Conservation (phyloP, 2,113 vertebrate species). For the Brevimyrus niger region DNA sequence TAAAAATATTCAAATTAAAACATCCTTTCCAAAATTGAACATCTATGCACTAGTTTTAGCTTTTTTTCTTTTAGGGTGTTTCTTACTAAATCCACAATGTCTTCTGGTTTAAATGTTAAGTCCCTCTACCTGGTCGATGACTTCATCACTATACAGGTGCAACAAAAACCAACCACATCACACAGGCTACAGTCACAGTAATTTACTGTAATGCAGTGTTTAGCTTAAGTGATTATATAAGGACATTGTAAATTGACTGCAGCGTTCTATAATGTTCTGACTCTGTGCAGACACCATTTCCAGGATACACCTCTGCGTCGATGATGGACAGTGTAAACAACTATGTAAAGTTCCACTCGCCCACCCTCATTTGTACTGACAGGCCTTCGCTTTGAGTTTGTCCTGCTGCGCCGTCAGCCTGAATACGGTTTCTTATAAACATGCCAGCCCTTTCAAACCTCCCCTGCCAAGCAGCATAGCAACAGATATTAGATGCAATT, state of each 20-base stretch:
- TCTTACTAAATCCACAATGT: not conserved
- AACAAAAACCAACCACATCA: not conserved
- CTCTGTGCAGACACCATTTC: not conserved
- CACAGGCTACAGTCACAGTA: not conserved
- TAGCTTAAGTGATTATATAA: not conserved
- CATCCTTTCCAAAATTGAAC: not conserved
- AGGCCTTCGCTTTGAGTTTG: not conserved
- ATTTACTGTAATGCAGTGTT: not conserved
- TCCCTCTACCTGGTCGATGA: not conserved
- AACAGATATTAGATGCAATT: not conserved
- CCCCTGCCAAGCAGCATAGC: not conserved
- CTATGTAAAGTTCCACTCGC: not conserved
- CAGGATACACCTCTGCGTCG: not conserved
- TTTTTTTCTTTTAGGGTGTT: not conserved
- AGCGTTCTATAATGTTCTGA: not conserved
- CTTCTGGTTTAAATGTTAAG: not conserved
- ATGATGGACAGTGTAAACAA: not conserved
- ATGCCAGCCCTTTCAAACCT: not conserved
- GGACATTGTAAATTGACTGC: not conserved
- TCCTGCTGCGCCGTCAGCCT: not conserved
- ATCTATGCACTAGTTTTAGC: not conserved
- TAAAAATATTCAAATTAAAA: not conserved
- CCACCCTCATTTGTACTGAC: not conserved
- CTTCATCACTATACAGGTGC: not conserved
- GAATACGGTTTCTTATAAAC: not conserved